Evolutionary conservation across 2,888 invertebrate species (phyloP).

Genomic region (Calameuta pallipes): DNA sequence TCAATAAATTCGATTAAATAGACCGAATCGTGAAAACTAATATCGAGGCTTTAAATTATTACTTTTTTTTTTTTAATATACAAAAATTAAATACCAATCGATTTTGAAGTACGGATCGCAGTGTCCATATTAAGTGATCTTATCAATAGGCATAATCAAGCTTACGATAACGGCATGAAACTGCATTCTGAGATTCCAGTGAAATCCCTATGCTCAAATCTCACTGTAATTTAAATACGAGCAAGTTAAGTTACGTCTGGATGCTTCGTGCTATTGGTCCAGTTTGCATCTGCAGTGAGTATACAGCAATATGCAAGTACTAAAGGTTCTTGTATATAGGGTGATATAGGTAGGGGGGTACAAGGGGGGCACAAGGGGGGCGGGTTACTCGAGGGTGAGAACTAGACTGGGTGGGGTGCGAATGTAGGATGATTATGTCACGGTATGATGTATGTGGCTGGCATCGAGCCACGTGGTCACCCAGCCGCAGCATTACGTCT

Average conservation of each 20-base stretch:
- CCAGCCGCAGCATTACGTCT: conserved; percentile 11
- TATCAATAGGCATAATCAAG: neutral
- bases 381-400: conserved; percentile 31
- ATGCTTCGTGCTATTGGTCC: neutral
- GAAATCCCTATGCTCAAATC: neutral
- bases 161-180: neutral
- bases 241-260: neutral
- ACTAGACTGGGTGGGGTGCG: conserved; percentile 49
- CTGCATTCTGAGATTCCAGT: neutral
- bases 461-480: conserved; percentile 54
- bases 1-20: neutral
- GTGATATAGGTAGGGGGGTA: neutral
- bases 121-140: neutral
- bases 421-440: conserved; percentile 58
- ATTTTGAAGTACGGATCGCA: neutral
- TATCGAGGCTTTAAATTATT: neutral
- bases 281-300: neutral
- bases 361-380: conserved; percentile 5
- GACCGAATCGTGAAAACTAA: neutral
- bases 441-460: conserved; percentile 54
- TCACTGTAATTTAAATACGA: neutral
- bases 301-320: conserved; percentile 1
- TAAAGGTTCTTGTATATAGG: neutral
- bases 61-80: neutral
- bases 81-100: neutral